Base-by-base conservation (phyloP, 2,888 invertebrate genomes). In the Pyrochroa serraticornis region DNA sequence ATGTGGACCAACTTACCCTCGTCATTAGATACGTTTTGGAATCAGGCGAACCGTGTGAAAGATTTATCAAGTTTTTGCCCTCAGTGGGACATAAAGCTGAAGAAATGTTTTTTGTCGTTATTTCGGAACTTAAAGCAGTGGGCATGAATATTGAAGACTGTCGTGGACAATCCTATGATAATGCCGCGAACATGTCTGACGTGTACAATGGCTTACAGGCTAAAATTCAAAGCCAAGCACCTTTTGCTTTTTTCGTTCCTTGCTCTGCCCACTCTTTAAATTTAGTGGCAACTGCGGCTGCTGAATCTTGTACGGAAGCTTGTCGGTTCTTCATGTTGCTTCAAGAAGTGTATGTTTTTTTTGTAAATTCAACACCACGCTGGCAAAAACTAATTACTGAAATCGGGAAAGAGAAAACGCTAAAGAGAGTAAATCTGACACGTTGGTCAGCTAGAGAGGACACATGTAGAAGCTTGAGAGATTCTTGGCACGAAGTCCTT, bases 21-120 rank as follows among this genome's bases (percentile, higher is more conserved):
- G 64, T 71, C 9, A 67, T 73, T 44, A 65, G 71, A 66, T 70
- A 65, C 69, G 68, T 52, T 73, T 74, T 62, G 66, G 72, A 65
- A 68, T 65, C n/a, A n/a, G n/a, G n/a, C n/a, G n/a, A n/a, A n/a
- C n/a, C n/a, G n/a, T n/a, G n/a, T n/a, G n/a, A n/a, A n/a, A n/a
- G n/a, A n/a, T n/a, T n/a, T n/a, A n/a, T n/a, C n/a, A n/a, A n/a
- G n/a, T n/a, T n/a, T n/a, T n/a, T n/a, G n/a, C n/a, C n/a, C n/a
- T n/a, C n/a, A n/a, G n/a, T n/a, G n/a, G n/a, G n/a, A n/a, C n/a
- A n/a, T n/a, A n/a, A n/a, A n/a, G n/a, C n/a, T n/a, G n/a, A n/a
- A n/a, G n/a, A n/a, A n/a, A n/a, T 55, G 70, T 71, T 56, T 64
- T 72, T n/a, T n/a, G n/a, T n/a, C 51, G 62, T 2, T 5, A 69